A percentile compares a stretch with the other conserved stretches of the same genome.
phyloP scores from a whole-genome alignment of 2,797 vertebrate genomes.

The Lindbergichthys nudifrons region DNA sequence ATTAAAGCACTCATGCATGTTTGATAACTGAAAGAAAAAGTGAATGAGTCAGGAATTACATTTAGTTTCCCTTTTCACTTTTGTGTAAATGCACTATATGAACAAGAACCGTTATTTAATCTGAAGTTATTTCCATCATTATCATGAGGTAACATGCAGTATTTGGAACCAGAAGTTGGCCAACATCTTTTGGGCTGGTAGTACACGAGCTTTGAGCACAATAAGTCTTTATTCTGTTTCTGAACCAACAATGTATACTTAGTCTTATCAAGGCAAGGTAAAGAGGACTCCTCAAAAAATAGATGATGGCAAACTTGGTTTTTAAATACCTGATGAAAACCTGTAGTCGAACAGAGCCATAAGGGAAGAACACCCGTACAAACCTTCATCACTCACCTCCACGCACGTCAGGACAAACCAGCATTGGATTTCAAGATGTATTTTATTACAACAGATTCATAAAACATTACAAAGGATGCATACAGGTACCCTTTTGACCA shows the following conservation, averaged over 20 bases:
- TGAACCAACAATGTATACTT: conserved; percentile 5
- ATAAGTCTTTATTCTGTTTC: neutral
- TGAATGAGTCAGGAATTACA: conserved; percentile 6
- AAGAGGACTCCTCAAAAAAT: conserved; percentile 14
- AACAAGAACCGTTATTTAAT: neutral
- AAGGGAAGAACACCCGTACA: conserved; percentile 79
- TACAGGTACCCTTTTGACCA: conserved; percentile 88
- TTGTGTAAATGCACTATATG: neutral
- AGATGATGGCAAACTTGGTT: conserved; percentile 65
- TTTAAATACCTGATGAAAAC: conserved; percentile 43
- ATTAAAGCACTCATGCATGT: conserved; percentile 43
- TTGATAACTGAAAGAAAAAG: neutral
- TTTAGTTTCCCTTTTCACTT: neutral
- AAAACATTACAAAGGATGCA: conserved; percentile 93
- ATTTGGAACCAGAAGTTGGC: conserved; percentile 56
- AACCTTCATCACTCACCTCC: conserved; percentile 92
- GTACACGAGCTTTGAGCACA: neutral
- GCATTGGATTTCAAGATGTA: conserved; percentile 91
- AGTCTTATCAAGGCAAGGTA: neutral
- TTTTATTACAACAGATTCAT: conserved; percentile 98
- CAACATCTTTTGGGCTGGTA: conserved; percentile 47
- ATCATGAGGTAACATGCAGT: conserved; percentile 48
- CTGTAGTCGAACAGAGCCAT: conserved; percentile 17
- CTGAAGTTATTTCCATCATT: conserved; percentile 25
- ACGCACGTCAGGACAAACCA: conserved; percentile 93